These are phyloP conservation scores for Rhipidura dahli DNA, from an alignment of 2,113 vertebrate species.

Conservation along the genomic window DNA sequence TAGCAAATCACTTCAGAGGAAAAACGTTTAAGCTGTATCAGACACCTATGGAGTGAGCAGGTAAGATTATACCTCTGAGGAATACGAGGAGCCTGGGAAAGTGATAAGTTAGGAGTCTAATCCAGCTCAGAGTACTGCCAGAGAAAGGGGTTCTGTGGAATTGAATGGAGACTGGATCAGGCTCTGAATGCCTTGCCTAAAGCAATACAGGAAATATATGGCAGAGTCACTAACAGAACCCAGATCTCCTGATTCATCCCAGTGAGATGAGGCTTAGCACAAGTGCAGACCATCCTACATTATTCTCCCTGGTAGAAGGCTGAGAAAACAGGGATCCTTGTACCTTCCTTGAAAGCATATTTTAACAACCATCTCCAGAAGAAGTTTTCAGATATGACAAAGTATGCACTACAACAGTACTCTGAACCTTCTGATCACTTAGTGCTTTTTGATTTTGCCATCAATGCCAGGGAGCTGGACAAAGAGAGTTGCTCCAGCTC, in stretches of 20 bases:
- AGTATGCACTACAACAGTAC: background rate
- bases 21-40: background rate
- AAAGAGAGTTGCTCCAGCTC: background rate
- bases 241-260: conserved; percentile 18
- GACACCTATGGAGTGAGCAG: background rate
- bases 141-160: background rate
- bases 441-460: background rate
- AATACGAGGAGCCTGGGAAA: background rate
- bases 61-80: background rate
- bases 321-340: background rate
- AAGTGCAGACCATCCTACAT: background rate
- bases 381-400: background rate
- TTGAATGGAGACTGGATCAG: background rate
- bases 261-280: background rate
- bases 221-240: conserved; percentile 30
- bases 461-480: background rate
- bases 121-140: background rate
- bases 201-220: conserved; percentile 26
- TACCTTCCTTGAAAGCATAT: background rate
- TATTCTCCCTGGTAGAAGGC: background rate
- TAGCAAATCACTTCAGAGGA: background rate
- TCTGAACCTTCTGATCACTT: background rate
- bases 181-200: background rate
- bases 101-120: background rate
- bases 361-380: background rate